A percentile compares a stretch with the other conserved stretches of the same genome.
phyloP scores from a whole-genome alignment of 2,113 vertebrate species.

The Oreochromis tanganicae region DNA sequence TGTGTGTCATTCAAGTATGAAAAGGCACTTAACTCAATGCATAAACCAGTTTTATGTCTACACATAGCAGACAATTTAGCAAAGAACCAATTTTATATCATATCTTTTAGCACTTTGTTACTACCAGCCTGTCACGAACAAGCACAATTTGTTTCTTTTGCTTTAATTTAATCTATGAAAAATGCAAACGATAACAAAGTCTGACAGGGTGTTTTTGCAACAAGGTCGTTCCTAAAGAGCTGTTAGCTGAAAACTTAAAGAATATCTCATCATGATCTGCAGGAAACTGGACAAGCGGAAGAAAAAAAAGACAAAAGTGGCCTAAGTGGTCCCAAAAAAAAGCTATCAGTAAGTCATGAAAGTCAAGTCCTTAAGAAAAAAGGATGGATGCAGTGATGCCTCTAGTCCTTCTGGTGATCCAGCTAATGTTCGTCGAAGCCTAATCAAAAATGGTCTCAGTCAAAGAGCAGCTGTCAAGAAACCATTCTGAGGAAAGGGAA shows the following conservation, averaged over 20 bases:
- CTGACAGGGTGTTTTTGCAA: not conserved
- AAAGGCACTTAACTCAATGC: not conserved
- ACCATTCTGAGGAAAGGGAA: not conserved
- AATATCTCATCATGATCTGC: not conserved
- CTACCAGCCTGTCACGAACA: not conserved
- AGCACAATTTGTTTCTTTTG: not conserved
- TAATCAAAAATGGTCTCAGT: not conserved
- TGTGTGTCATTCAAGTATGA: not conserved
- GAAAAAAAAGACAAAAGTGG: not conserved
- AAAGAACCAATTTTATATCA: not conserved
- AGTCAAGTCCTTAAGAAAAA: not conserved
- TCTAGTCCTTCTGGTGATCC: not conserved
- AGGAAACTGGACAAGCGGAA: not conserved
- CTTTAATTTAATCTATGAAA: not conserved
- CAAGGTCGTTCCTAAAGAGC: not conserved
- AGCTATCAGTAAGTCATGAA: not conserved
- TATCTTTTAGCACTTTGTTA: not conserved
- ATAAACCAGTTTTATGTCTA: not conserved
- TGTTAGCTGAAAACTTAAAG: not conserved
- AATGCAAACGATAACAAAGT: not conserved
- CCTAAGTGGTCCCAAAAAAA: not conserved
- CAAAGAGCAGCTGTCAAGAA: not conserved
- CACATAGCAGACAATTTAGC: not conserved
- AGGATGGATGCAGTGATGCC: not conserved
- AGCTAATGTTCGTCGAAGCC: not conserved